phyloP scores from a whole-genome alignment of 2,113 vertebrate species.

The Syngnathus floridae region DNA sequence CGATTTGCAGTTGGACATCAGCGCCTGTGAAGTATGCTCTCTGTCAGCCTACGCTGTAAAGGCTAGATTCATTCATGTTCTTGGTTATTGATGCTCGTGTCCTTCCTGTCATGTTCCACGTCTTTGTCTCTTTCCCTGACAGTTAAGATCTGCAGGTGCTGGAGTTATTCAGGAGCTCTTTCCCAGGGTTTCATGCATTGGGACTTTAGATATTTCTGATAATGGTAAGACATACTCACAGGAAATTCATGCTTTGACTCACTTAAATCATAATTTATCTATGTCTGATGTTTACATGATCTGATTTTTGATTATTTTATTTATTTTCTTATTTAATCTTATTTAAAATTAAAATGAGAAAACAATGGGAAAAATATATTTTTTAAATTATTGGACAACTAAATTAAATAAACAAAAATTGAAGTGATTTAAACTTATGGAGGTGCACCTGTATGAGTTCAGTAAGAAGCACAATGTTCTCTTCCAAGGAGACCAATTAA shows the following conservation, averaged over 20 bases:
- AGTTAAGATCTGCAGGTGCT: conserved; percentile 83
- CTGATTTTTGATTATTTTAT: no score
- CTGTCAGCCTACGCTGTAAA: conserved; percentile 6
- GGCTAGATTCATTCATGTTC: conserved; percentile 19
- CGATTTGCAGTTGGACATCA: conserved; percentile 83
- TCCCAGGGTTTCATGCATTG: conserved; percentile 76
- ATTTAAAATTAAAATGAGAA: no score
- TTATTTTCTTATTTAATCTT: no score
- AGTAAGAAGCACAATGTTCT: background rate
- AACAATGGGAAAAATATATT: no score
- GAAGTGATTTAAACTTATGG: no score
- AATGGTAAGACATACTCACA: conserved; percentile 72
- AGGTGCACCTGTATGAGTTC: no score
- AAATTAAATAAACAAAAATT: no score
- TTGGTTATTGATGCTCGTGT: conserved; percentile 16
- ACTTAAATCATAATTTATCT: no score
- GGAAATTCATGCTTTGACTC: no score
- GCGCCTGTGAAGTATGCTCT: conserved; percentile 79
- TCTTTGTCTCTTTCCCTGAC: conserved; percentile 36
- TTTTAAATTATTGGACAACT: no score
- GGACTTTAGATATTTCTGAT: conserved; percentile 83
- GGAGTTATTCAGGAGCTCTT: conserved; percentile 83
- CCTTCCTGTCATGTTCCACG: conserved; percentile 18
- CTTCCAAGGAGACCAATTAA: background rate
- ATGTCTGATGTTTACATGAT: no score